Percentiles rank a stretch among this genome's conserved stretches.
phyloP scores from a whole-genome alignment of 2,888 invertebrate genomes.

The Orthonychiurus folsomi region DNA sequence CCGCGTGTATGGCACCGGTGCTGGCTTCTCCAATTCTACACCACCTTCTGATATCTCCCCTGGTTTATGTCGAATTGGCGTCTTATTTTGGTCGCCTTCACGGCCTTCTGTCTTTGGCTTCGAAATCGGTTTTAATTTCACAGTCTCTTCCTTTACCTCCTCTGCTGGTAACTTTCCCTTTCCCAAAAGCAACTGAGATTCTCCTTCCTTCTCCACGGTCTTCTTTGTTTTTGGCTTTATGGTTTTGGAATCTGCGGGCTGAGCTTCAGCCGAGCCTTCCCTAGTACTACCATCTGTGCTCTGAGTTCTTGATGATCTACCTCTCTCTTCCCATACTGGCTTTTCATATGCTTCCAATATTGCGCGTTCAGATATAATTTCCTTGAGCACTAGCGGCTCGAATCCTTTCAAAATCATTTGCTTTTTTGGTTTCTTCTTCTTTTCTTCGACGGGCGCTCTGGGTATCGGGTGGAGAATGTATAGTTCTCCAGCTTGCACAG shows the following conservation, averaged over 20 bases:
- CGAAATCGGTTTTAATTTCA: constrained; percentile 16
- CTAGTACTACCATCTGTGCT: constrained; percentile 24
- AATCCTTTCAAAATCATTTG: constrained; percentile 16
- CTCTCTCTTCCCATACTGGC: constrained; percentile 41
- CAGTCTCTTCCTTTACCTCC: constrained; percentile 36
- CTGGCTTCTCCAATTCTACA: constrained; percentile 14
- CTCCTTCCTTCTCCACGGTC: constrained; percentile 44
- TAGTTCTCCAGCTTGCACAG: constrained; percentile 5
- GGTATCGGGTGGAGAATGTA: constrained; percentile 2
- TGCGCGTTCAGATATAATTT: constrained; percentile 18
- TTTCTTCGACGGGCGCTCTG: not conserved
- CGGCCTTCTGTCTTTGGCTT: constrained; percentile 44
- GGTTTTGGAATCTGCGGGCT: not conserved
- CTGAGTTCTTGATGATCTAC: constrained; percentile 30
- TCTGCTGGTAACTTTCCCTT: constrained; percentile 42
- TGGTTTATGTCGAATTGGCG: constrained; percentile 11
- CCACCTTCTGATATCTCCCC: constrained; percentile 15
- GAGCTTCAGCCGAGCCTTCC: constrained; percentile 2
- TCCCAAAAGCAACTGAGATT: constrained; percentile 44
- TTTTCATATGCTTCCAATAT: constrained; percentile 26
- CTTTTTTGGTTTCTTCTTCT: constrained; percentile 12
- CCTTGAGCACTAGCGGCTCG: constrained; percentile 17
- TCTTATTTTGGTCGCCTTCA: constrained; percentile 38
- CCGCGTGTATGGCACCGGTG: constrained; percentile 42
- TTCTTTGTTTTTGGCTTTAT: constrained; percentile 13